These are phyloP conservation scores for Anniella stebbinsi DNA, from an alignment of 2,797 vertebrate genomes.

Conservation along the genomic window DNA sequence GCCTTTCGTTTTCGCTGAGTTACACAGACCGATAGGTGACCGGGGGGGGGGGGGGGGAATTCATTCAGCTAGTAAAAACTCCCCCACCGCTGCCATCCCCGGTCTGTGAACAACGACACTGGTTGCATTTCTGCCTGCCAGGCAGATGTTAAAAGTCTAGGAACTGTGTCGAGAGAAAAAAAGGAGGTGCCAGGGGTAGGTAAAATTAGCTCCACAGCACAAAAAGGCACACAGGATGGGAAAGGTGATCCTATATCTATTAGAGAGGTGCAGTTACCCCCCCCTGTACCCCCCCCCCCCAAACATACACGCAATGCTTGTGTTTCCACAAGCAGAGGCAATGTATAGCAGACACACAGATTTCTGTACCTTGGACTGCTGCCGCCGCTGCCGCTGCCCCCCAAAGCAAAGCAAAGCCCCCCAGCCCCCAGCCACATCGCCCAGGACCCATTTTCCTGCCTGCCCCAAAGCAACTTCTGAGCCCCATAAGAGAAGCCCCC, in stretches of 20 bases:
- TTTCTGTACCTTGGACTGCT: background rate
- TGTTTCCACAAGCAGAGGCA: background rate
- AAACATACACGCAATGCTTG: background rate
- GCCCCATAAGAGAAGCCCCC: too few species aligned
- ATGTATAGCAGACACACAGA: fast-evolving
- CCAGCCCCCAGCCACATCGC: background rate
- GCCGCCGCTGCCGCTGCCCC: background rate
- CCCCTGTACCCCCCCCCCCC: background rate
- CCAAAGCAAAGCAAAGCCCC: background rate
- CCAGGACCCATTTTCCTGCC: background rate
- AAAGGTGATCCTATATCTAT: too few species aligned
- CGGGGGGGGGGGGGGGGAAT: too few species aligned
- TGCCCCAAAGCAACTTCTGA: too few species aligned
- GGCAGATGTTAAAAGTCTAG: background rate
- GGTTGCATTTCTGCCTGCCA: background rate
- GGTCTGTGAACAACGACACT: background rate
- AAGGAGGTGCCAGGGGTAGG: background rate
- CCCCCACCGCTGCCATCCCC: too few species aligned
- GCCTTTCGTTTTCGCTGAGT: too few species aligned
- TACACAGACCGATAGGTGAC: too few species aligned
- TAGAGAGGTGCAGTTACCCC: background rate
- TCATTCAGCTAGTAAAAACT: too few species aligned
- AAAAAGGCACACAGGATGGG: too few species aligned
- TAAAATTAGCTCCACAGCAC: background rate
- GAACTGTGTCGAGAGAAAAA: too few species aligned